phyloP scores from a whole-genome alignment of 1,140 invertebrate species.

The Monochamus saltuarius region DNA sequence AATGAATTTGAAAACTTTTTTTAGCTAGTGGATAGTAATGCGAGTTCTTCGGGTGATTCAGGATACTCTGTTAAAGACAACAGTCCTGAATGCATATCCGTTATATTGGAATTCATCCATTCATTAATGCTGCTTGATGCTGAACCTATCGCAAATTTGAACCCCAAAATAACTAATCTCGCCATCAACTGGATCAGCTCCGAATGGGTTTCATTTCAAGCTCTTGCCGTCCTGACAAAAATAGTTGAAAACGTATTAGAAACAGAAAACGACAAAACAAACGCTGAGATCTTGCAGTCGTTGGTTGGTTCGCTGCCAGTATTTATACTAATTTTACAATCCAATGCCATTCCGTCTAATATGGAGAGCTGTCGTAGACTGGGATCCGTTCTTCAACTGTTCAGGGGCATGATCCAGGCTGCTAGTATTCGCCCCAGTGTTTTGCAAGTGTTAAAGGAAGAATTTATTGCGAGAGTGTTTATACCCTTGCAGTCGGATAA shows the following conservation, averaged over 20 bases:
- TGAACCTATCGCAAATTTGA: constrained; percentile 47
- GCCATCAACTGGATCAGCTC: constrained; percentile 54
- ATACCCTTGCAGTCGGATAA: constrained; percentile 5
- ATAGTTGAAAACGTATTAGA: constrained; percentile 32
- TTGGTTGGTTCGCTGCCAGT: constrained; percentile 33
- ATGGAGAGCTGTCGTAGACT: constrained; percentile 15
- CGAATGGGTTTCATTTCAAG: constrained; percentile 38
- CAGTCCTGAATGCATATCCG: constrained; percentile 53
- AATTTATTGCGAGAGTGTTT: constrained; percentile 3
- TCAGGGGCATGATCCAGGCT: constrained; percentile 11
- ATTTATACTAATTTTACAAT: constrained; percentile 31
- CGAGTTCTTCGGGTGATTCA: background rate
- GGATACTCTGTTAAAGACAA: constrained; percentile 6
- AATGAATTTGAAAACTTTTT: too few relatives aligned
- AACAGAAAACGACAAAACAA: constrained; percentile 22
- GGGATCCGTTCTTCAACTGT: background rate
- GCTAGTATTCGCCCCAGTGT: background rate
- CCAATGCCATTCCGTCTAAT: background rate
- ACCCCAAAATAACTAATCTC: constrained; percentile 51
- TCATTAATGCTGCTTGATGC: constrained; percentile 53
- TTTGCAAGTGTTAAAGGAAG: constrained; percentile 7
- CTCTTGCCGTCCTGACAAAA: constrained; percentile 39
- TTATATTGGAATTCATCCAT: constrained; percentile 57
- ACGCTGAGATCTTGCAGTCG: constrained; percentile 31
- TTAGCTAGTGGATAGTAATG: constrained; percentile 3